Conservation (phyloP, 2,797 vertebrate genomes). For the Ptychadena robeensis region DNA sequence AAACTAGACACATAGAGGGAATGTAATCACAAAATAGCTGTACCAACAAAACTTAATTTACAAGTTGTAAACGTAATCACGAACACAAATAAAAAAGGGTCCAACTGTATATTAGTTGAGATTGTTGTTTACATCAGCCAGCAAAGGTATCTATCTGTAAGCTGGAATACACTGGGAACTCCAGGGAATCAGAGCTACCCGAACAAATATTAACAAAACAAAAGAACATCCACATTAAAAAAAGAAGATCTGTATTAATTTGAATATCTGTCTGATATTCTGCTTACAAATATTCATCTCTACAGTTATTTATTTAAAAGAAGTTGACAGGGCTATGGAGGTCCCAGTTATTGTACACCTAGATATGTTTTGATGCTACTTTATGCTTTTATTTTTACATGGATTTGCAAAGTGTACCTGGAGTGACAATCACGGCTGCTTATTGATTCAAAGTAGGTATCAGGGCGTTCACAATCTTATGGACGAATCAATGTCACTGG, state of each 20-base stretch:
- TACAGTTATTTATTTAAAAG: neutral
- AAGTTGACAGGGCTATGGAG: neutral
- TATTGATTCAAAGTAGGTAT: neutral
- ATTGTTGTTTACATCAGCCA: slow-evolving; percentile 35
- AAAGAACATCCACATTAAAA: neutral
- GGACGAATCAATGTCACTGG: too few relatives aligned
- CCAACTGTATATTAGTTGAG: neutral
- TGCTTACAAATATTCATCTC: neutral
- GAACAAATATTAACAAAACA: slow-evolving; percentile 28
- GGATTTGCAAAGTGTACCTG: neutral
- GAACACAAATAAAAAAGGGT: slow-evolving; percentile 19
- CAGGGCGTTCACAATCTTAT: too few relatives aligned
- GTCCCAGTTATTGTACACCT: neutral
- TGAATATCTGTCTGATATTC: slow-evolving; percentile 28
- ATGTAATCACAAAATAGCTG: slow-evolving; percentile 10
- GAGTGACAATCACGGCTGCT: too few relatives aligned
- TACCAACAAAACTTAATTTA: slow-evolving; percentile 15
- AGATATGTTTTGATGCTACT: neutral
- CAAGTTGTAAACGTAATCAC: slow-evolving; percentile 19
- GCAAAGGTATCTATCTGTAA: neutral
- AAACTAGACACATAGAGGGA: neutral
- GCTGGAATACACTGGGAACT: slow-evolving; percentile 14
- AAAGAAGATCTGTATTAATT: slow-evolving; percentile 28
- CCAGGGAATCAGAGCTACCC: slow-evolving; percentile 11
- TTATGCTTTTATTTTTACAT: neutral